phyloP scores from a whole-genome alignment of 1,140 invertebrate genomes.

The Coelopa frigida region DNA sequence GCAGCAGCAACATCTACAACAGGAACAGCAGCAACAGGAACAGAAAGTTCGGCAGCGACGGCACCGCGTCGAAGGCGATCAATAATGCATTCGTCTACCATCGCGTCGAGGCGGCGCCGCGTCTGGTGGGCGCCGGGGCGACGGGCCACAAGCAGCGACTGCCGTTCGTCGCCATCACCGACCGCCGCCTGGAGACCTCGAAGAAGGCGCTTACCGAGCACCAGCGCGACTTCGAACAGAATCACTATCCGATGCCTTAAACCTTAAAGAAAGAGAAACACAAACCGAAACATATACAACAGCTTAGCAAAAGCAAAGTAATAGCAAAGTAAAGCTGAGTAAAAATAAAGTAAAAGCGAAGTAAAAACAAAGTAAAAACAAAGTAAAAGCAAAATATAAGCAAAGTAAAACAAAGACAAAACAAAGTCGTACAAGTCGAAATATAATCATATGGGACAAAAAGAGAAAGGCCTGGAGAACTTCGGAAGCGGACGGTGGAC shows the following conservation, averaged over 20 bases:
- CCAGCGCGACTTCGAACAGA: constrained; percentile 41
- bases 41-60: neutral
- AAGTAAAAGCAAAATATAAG: no score
- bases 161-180: constrained; percentile 41
- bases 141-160: constrained; percentile 30
- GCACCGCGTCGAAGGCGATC: neutral
- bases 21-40: neutral
- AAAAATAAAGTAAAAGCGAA: no score
- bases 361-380: no score
- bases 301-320: no score
- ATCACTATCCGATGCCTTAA: constrained; percentile 43
- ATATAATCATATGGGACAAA: no score
- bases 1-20: constrained; percentile 7
- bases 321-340: no score
- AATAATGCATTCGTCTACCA: constrained; percentile 38
- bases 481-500: no score
- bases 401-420: no score
- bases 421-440: no score
- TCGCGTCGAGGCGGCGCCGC: constrained; percentile 27
- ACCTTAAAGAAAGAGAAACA: no score
- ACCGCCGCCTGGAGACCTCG: constrained; percentile 30
- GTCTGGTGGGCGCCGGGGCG: constrained; percentile 13
- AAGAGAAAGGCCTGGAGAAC: no score
- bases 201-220: constrained; percentile 25
- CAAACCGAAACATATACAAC: no score